Conservation (phyloP, 53 echinoderm and acorn worm species). For the Apostichopus leukothele region DNA sequence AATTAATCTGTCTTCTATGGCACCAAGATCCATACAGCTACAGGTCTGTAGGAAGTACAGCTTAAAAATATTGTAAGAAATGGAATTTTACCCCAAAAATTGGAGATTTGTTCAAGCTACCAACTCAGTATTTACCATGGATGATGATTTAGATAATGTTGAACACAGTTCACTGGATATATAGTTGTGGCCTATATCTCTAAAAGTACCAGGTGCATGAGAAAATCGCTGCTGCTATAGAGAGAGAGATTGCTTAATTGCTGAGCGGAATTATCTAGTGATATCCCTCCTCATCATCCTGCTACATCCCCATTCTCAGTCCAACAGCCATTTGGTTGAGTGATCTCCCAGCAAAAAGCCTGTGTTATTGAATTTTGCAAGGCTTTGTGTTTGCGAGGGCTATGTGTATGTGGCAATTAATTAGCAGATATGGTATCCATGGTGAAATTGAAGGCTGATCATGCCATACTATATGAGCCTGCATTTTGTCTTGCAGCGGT, state of each 20-base stretch:
- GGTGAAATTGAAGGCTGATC: background rate
- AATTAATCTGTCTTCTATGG: too few relatives aligned
- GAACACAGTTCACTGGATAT: too few relatives aligned
- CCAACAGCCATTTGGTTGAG: conserved; percentile 19
- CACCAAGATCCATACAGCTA: too few relatives aligned
- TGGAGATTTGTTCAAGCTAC: too few relatives aligned
- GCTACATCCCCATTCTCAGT: background rate
- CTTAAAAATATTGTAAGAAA: too few relatives aligned
- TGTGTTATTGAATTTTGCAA: conserved; percentile 28
- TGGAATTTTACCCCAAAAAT: too few relatives aligned
- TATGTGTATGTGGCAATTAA: conserved; percentile 24
- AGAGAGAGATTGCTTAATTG: background rate
- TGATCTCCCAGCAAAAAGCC: conserved; percentile 22
- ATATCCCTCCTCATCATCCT: background rate
- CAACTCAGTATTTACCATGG: too few relatives aligned
- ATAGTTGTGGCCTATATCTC: too few relatives aligned
- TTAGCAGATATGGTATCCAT: conserved; percentile 31
- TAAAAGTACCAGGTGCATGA: too few relatives aligned
- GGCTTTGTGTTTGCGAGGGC: conserved; percentile 26
- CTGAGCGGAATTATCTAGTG: conserved; percentile 5
- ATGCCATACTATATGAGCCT: background rate
- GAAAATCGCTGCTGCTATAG: too few relatives aligned
- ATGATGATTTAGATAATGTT: too few relatives aligned
- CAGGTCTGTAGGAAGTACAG: too few relatives aligned
- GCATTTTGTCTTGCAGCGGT: background rate